phyloP scores from a whole-genome alignment of 2,797 vertebrate genomes.

The Chelon auratus region DNA sequence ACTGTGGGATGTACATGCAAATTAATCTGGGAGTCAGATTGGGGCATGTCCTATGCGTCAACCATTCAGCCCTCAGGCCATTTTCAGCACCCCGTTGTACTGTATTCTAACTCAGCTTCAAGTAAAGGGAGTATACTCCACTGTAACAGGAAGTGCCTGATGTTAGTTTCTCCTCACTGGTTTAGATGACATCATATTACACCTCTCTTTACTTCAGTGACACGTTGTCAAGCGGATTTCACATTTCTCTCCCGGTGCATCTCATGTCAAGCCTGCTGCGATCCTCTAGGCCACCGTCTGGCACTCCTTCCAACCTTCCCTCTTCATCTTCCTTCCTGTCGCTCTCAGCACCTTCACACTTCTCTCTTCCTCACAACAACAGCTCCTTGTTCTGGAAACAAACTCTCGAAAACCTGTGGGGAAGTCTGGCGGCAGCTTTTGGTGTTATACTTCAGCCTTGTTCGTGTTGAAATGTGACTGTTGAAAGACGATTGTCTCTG shows the following conservation, averaged over 20 bases:
- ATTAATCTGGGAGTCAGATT: background rate
- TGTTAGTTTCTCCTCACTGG: constrained; percentile 9
- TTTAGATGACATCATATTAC: constrained; percentile 40
- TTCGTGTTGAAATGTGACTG: background rate
- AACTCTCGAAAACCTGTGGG: constrained; percentile 4
- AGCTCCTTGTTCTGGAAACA: constrained; percentile 21
- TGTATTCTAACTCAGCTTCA: background rate
- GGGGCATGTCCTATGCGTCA: background rate
- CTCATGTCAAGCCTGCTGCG: constrained; percentile 23
- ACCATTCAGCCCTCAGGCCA: background rate
- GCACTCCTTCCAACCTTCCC: constrained; percentile 44
- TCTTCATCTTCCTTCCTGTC: constrained; percentile 40
- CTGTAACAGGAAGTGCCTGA: background rate
- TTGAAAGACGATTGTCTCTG: background rate
- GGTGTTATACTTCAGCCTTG: background rate
- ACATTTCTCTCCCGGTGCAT: constrained; percentile 22
- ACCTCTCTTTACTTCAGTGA: constrained; percentile 25
- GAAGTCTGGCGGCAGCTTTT: background rate
- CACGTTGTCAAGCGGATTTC: constrained; percentile 31
- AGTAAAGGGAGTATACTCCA: background rate
- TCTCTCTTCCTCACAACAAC: constrained; percentile 34
- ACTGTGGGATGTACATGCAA: too few relatives aligned
- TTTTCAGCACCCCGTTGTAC: background rate
- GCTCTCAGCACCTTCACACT: constrained; percentile 57
- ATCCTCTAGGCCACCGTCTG: constrained; percentile 48